A percentile compares a stretch with the other conserved stretches of the same genome.
phyloP scores from a whole-genome alignment of 2,113 vertebrate genomes.

The Hyaena hyaena region DNA sequence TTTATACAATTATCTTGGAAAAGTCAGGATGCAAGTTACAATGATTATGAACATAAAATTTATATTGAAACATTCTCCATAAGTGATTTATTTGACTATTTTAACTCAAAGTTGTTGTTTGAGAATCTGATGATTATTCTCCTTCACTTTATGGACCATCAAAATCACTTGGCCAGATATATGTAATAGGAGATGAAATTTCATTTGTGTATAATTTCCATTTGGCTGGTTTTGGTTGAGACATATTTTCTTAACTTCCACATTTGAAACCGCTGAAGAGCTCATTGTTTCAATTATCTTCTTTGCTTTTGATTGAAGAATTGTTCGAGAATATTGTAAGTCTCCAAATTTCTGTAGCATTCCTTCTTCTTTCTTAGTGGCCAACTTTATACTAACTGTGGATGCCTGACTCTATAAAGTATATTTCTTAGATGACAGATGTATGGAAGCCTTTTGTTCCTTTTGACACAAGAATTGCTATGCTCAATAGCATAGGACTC shows the following conservation, averaged over 20 bases:
- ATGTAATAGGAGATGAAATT: slow-evolving; percentile 93
- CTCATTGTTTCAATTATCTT: slow-evolving; percentile 93
- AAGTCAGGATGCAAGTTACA: background rate
- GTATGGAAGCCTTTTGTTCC: slow-evolving; percentile 80
- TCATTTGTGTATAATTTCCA: slow-evolving; percentile 88
- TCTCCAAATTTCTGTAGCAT: slow-evolving; percentile 93
- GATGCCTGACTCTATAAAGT: slow-evolving; percentile 84
- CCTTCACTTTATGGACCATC: slow-evolving; percentile 86
- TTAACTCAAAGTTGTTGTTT: slow-evolving; percentile 89
- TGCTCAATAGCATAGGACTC: background rate
- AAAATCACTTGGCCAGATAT: slow-evolving; percentile 89
- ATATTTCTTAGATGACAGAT: slow-evolving; percentile 57
- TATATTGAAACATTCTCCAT: slow-evolving; percentile 26
- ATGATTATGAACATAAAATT: slow-evolving; percentile 49
- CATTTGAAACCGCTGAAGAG: slow-evolving; percentile 84
- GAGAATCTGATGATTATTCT: slow-evolving; percentile 91
- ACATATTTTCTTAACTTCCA: slow-evolving; percentile 79
- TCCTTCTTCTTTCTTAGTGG: slow-evolving; percentile 89
- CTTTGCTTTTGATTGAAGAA: slow-evolving; percentile 95
- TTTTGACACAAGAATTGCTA: slow-evolving; percentile 82
- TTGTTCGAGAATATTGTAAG: slow-evolving; percentile 92
- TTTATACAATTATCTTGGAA: slow-evolving; percentile 70
- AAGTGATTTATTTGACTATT: slow-evolving; percentile 80
- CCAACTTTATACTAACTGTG: slow-evolving; percentile 76
- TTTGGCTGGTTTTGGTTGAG: slow-evolving; percentile 87